A percentile compares a stretch with the other conserved stretches of the same genome.
These are phyloP conservation scores for Laspeyria flexula DNA, from an alignment of 2,888 invertebrate species.

Conservation along the genomic window DNA sequence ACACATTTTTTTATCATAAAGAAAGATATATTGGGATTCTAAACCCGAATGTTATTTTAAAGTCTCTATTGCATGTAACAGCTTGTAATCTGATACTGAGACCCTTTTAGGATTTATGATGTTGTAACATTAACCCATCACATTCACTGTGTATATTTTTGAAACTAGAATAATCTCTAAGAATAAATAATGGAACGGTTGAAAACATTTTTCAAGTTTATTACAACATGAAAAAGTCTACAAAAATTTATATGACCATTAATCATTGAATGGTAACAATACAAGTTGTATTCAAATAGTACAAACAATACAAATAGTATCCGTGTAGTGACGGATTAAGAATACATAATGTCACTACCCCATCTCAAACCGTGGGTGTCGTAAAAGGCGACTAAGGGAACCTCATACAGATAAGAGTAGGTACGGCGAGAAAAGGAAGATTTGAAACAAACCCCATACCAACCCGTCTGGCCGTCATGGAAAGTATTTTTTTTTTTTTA, in stretches of 20 bases:
- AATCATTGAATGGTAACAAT: too few species aligned
- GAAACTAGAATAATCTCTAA: conserved; percentile 21
- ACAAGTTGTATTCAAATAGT: too few species aligned
- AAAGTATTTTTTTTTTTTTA: too few species aligned
- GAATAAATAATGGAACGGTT: conserved; percentile 4
- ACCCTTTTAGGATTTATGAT: conserved; percentile 29
- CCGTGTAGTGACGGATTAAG: too few species aligned
- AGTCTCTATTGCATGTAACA: conserved; percentile 26
- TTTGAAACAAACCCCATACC: too few species aligned
- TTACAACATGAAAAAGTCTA: not conserved
- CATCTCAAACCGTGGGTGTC: too few species aligned
- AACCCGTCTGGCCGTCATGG: too few species aligned
- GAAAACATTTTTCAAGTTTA: not conserved
- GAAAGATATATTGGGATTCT: not conserved
- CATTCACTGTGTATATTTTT: conserved; percentile 22
- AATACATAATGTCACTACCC: too few species aligned
- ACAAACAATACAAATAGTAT: too few species aligned
- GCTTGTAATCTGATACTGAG: conserved; percentile 39
- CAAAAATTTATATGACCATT: not conserved
- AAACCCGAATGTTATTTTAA: conserved; percentile 28
- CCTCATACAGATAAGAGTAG: too few species aligned
- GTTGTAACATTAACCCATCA: conserved; percentile 25
- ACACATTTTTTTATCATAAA: conserved; percentile 4
- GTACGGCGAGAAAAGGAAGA: too few species aligned
- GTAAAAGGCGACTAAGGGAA: too few species aligned